These are phyloP conservation scores for Subacronicta megacephala DNA, from an alignment of 2,888 invertebrate genomes.

Conservation along the genomic window DNA sequence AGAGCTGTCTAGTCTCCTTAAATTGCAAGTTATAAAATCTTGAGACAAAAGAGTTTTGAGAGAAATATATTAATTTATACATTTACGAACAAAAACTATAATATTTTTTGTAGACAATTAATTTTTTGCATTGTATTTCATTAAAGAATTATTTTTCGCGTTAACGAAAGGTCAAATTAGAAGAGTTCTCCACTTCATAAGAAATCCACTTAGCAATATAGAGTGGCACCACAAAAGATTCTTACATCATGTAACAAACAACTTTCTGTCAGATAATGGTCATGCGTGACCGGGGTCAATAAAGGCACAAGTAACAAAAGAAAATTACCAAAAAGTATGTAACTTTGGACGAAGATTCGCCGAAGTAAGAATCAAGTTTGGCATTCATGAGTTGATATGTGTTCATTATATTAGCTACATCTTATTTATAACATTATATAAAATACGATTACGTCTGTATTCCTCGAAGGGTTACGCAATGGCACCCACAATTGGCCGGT, in stretches of 20 bases:
- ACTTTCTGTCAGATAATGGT: conserved; percentile 16
- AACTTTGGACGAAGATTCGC: conserved; percentile 7
- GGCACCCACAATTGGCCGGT: no score
- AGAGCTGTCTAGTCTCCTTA: conserved; percentile 15
- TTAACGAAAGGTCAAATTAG: background rate
- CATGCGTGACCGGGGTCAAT: conserved; percentile 22
- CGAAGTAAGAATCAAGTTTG: conserved; percentile 19
- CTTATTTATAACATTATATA: no score
- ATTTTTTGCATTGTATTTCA: background rate
- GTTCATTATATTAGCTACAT: background rate
- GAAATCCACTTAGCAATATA: conserved; percentile 1
- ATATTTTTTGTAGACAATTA: background rate
- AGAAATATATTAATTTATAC: background rate
- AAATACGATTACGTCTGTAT: no score
- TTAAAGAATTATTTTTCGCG: background rate
- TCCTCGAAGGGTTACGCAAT: no score
- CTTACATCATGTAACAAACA: background rate
- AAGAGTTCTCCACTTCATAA: background rate
- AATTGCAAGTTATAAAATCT: conserved; percentile 6
- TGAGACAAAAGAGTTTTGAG: background rate
- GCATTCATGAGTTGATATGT: background rate
- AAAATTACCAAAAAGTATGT: conserved; percentile 10
- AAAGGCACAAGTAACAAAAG: conserved; percentile 11
- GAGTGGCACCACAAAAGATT: conserved; percentile 9
- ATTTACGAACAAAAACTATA: background rate